phyloP scores from a whole-genome alignment of 2,888 invertebrate species.

The Eristalis tenax region DNA sequence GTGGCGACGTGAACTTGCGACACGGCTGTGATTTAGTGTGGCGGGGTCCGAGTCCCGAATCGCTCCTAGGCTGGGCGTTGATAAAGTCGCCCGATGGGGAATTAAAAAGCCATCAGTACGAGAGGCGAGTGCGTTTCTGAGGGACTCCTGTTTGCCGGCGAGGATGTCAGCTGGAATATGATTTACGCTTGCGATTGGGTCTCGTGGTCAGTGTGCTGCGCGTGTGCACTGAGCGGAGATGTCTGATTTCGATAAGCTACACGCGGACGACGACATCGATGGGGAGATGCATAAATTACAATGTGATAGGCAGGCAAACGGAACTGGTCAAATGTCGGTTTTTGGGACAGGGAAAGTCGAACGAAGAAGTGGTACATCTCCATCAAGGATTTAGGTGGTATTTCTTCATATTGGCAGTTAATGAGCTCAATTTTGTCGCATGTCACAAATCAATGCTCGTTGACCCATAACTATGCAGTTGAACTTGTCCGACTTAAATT shows the following conservation, averaged over 20 bases:
- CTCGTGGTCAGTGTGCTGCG: not conserved
- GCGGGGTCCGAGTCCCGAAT: not conserved
- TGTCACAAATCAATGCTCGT: too few relatives aligned
- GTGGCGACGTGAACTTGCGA: constrained; percentile 17
- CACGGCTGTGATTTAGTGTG: constrained; percentile 53
- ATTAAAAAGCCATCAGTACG: constrained; percentile 60
- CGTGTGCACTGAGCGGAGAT: constrained; percentile 18
- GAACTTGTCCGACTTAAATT: too few relatives aligned
- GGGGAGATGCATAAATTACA: not conserved
- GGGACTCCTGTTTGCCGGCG: constrained; percentile 51
- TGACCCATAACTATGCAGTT: too few relatives aligned
- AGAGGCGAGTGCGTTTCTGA: constrained; percentile 43
- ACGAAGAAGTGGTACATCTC: too few relatives aligned
- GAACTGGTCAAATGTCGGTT: not conserved
- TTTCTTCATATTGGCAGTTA: too few relatives aligned
- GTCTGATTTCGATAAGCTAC: constrained; percentile 28
- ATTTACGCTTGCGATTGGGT: constrained; percentile 49
- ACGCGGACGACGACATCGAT: not conserved
- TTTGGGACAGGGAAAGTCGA: not conserved
- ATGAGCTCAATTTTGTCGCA: too few relatives aligned
- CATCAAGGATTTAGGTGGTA: too few relatives aligned
- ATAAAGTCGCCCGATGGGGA: constrained; percentile 53
- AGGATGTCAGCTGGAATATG: constrained; percentile 41
- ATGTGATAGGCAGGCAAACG: not conserved
- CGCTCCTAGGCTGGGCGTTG: constrained; percentile 34